Base-by-base conservation (phyloP, 1,140 invertebrate species). In the Augochlora pura region DNA sequence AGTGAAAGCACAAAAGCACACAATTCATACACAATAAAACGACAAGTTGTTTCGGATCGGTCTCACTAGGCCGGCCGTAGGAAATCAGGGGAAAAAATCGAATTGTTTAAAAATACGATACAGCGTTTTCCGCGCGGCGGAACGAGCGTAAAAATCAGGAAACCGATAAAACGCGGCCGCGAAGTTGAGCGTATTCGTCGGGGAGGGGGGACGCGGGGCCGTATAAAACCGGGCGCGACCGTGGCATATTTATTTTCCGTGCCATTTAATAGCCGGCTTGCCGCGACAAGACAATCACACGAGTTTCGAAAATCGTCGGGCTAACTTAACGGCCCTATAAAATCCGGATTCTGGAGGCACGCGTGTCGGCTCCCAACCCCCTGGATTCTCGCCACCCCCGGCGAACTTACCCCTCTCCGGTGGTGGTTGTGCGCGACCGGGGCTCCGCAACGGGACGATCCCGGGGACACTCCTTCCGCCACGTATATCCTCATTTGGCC, bases 401-500 rank as follows among this genome's bases (percentile, higher is more conserved):
- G 60, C 72, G 21, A 32, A 73, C 74, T 68, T 74, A 76, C 77
- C 70, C 81, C 73, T 73, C 32, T 4, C 32, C 32, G 4, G 4
- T 4, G 1, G 32, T 32, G 4, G 32, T 4, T 32, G 32, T 32
- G 32, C 4, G 32, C 32, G 32, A 49, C 27, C 72, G 71, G 59
- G 27, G 54, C 42, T 84, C 62, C 77, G 73, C 62, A 76, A 81
- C 79, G 77, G 81, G 84, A 86, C 82, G 68, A 85, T 83, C 74
- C 75, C 82, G 80, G 77, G 77, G 76, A 84, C 83, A 85, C 82
- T 87, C 83, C 81, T 89, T 88, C 85, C 76, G 75, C 86, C 88
- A 82, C 87, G 85, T 89, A 88, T 86, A 89, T 90, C 77, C 88
- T 90, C 88, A 88, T 89, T 89, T 89, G 85, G 69, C 68, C 77